A percentile compares a stretch with the other conserved stretches of the same genome.
These are phyloP conservation scores for Sinohyriopsis cumingii DNA, from an alignment of 2,888 invertebrate species.

Conservation along the genomic window DNA sequence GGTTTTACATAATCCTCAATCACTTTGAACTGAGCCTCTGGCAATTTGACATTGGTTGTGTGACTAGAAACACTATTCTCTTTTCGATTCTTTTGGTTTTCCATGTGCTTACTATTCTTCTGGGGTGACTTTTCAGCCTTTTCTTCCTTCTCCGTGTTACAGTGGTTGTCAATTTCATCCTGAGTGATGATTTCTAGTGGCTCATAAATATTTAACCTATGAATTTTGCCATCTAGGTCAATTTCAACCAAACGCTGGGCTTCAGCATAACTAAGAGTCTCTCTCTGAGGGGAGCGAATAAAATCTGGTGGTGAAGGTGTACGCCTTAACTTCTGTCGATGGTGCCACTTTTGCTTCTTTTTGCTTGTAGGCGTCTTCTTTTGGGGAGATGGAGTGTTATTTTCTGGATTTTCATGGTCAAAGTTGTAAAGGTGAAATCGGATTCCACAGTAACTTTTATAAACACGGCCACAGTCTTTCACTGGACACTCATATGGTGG, in stretches of 20 bases:
- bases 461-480: slow-evolving; percentile 87
- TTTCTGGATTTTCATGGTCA: slow-evolving; percentile 82
- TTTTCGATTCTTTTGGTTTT: slow-evolving; percentile 50
- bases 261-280: slow-evolving; percentile 86
- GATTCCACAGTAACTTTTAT: slow-evolving; percentile 88
- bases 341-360: slow-evolving; percentile 74
- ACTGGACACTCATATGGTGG: slow-evolving; percentile 92
- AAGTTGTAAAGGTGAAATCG: slow-evolving; percentile 89
- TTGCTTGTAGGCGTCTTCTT: slow-evolving; percentile 50
- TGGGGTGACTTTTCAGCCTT: slow-evolving; percentile 62
- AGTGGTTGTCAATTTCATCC: slow-evolving; percentile 69
- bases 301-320: slow-evolving; percentile 71
- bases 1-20: slow-evolving; percentile 83
- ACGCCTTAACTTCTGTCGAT: slow-evolving; percentile 55
- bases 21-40: slow-evolving; percentile 81
- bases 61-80: slow-evolving; percentile 42
- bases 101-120: slow-evolving; percentile 35
- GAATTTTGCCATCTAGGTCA: slow-evolving; percentile 86
- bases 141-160: slow-evolving; percentile 69
- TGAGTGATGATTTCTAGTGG: slow-evolving; percentile 72
- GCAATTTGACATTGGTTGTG: slow-evolving; percentile 74
- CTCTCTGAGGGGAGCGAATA: slow-evolving; percentile 73
- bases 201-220: slow-evolving; percentile 76
- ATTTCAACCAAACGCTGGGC: slow-evolving; percentile 89
- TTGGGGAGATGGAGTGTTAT: slow-evolving; percentile 50